Evolutionary conservation across 2,888 invertebrate genomes (phyloP), one percentile per base, ranked within the genome.

Genomic region (Melieria picta): DNA sequence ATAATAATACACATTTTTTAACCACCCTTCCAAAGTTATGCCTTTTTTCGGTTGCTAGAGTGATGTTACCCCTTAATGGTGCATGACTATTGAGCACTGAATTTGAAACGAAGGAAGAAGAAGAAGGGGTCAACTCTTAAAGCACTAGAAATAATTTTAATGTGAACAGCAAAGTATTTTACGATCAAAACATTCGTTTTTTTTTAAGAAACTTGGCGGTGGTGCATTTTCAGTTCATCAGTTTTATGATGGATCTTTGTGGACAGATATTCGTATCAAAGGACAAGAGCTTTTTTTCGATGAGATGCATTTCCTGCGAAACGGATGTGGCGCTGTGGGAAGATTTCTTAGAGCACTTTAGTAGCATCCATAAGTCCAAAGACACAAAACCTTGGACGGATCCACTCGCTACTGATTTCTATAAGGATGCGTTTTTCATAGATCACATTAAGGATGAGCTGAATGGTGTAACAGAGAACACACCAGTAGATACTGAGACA

Each of bases 231-330:
- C 30, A 30, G 30, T 30, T 30, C 30, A 30, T 30, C 30, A 30
- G 30, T 30, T 30, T 30, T 30, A 30, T 30, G 30, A 70, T 70
- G 70, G 70, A 70, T 50, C 47, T 70, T 60, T 70, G 70, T 42
- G 70, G 70, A 48, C 64, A 57, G 50, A 64, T 70, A 64, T 70
- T 61, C 16, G 64, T 70, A 47, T 70, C 70, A 30, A 70, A 70
- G 11, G 70, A 70, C 48, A 57, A 50, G 13, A 57, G 57, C 3
- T 57, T 57, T 11, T 70, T 70, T 70, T 56, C 65, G 9, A 11
- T 70, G 13, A 70, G 57, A 11, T 70, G 70, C 50, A 43, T 70
- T 45, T 65, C 56, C 45, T 70, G 70, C 60, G 64, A 65, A 70
- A 65, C 60, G 9, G 42, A 64, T 65, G 50, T 70, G 0, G 57